A percentile compares a stretch with the other conserved stretches of the same genome.
These are phyloP conservation scores for Cebus imitator DNA, from an alignment of 2,113 vertebrate genomes.

Conservation along the genomic window DNA sequence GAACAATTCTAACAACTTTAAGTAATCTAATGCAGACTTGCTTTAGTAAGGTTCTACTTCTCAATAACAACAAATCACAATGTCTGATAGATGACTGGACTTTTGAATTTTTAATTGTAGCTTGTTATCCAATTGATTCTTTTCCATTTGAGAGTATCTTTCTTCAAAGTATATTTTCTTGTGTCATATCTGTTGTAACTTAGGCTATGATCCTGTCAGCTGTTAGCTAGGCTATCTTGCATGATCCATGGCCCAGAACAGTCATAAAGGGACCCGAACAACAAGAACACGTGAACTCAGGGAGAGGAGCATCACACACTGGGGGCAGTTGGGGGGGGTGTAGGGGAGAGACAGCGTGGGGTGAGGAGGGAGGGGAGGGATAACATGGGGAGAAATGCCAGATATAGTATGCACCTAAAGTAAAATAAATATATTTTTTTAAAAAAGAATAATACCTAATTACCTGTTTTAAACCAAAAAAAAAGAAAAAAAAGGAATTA, in stretches of 20 bases:
- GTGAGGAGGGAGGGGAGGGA: no score
- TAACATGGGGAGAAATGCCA: no score
- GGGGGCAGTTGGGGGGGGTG: no score
- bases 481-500: neutral
- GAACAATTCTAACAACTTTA: neutral
- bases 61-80: neutral
- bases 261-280: neutral
- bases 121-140: neutral
- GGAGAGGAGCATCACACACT: no score
- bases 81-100: neutral
- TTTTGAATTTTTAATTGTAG: conserved; percentile 20
- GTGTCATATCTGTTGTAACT: neutral
- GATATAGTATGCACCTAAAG: no score
- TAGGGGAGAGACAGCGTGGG: no score
- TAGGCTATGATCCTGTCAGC: neutral
- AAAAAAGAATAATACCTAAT: no score
- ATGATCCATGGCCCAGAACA: neutral
- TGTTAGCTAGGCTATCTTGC: neutral
- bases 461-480: no score
- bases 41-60: neutral
- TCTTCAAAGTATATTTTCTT: neutral
- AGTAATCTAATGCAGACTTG: neutral
- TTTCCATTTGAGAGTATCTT: neutral
- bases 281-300: no score
- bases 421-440: no score